Conservation (phyloP, 2,797 vertebrate genomes). For the Darevskia mixta region DNA sequence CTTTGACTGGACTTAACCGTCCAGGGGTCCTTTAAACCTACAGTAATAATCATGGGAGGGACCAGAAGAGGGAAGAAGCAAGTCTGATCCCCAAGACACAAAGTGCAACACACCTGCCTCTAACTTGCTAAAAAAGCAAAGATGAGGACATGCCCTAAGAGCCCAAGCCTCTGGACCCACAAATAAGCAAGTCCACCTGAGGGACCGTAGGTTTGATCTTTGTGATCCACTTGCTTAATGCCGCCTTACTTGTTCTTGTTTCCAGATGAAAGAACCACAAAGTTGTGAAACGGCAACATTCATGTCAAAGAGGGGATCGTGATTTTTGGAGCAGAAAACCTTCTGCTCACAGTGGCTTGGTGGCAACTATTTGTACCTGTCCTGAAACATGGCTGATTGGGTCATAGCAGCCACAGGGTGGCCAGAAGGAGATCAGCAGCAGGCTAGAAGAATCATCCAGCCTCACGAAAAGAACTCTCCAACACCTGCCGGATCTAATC, state of each 20-base stretch:
- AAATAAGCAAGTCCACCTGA: background rate
- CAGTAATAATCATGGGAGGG: background rate
- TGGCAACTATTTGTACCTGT: background rate
- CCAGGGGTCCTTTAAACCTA: background rate
- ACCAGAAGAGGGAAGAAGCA: background rate
- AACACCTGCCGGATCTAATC: background rate
- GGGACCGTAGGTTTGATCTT: background rate
- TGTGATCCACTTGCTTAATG: background rate
- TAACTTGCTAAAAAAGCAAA: background rate
- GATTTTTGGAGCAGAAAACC: background rate
- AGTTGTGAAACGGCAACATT: background rate
- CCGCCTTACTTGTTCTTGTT: background rate
- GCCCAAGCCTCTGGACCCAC: background rate
- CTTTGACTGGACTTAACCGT: too few relatives aligned
- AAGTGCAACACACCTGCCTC: background rate
- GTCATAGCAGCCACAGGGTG: background rate
- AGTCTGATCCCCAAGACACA: too few relatives aligned
- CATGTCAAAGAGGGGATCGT: background rate
- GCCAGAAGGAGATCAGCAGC: background rate
- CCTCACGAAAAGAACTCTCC: background rate
- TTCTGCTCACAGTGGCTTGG: background rate
- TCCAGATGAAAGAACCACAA: background rate
- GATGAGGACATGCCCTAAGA: background rate
- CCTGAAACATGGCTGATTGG: background rate
- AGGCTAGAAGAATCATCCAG: background rate